Evolutionary conservation across 1,140 invertebrate species (phyloP), one percentile per base, ranked within the genome.

Genomic region (Cyclina sinensis): DNA sequence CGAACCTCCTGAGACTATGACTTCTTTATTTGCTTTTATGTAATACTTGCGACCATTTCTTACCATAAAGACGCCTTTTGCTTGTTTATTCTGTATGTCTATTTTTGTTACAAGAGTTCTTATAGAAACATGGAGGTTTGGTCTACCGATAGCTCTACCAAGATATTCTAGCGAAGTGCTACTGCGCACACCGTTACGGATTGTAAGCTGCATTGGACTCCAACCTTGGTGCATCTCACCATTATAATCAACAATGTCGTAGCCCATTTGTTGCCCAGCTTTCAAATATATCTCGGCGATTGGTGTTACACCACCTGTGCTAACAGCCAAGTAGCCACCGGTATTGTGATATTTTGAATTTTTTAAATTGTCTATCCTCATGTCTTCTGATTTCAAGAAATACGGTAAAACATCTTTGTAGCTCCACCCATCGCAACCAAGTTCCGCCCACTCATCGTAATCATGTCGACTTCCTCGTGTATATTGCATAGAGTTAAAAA

Each of bases 401-500:
- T 99, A 99, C 65, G 98, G 97, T 0, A 99, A 94, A 0, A 97
- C 97, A 54, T 98, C 97, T 79, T 97, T 96, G 90, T 97, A 98
- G 1, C 97, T 97, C 99, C 99, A 99, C 11, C 98, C 98, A 0
- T 97, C 96, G 93, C 99, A 99, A 0, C 99, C 99, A 30, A 97
- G 94, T 0, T 97, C 95, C 93, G 98, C 98, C 99, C 99, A 99
- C 11, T 96, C 96, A 92, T 99, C 98, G 94, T 99, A 99, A 94
- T 99, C 99, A 86, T 97, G 97, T 89, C 97, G 97, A 93, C 99
- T 99, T 0, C 98, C 99, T 24, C 99, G 96, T 0, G 99, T 96
- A 92, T 99, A 99, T 0, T 99, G 95, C 99, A 99, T 99, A 93
- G 99, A 99, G 94, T 99, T 99, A 0, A 99, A 96, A 0, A 98